Base-by-base conservation (phyloP, 2,888 invertebrate genomes). In the Lottia scabra region DNA sequence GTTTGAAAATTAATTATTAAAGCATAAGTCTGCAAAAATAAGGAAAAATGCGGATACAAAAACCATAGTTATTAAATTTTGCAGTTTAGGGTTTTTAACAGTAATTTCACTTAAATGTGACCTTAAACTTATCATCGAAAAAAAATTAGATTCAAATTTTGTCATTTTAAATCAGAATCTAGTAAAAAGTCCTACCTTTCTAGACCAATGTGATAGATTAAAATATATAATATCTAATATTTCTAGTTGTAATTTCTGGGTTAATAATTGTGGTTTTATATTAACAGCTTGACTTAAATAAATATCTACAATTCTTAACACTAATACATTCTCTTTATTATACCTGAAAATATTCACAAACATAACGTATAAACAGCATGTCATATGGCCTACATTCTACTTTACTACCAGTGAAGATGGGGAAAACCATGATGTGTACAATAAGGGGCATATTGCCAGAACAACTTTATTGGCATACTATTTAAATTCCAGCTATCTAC, bases 131-230 rank as follows among this genome's bases (percentile, higher is more conserved):
- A 38, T 30, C 15, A 5, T n/a, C n/a, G 44, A 30, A 46, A 23
- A 3, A 19, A 10, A 8, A 2, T 68, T 13, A n/a, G 19, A 66
- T n/a, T 27, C 19, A 2, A n/a, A n/a, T 8, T n/a, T 68, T 65
- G 23, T 63, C 38, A 38, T 2, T 38, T 38, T 5, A 16, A 38
- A 19, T 30, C n/a, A 63, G 4, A 16, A 43, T 15, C 15, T 23
- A 67, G 13, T 44, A 26, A 66, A 38, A 43, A 26, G 19, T 76
- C 75, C 70, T 89, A 94, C 93, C 88, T 93, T 91, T 81, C 93
- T 92, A 85, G 92, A 93, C 13, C 94, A 93, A 0, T 94, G 94
- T 30, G 92, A 91, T 2, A 95, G 91, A 86, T 94, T 93, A 1
- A 86, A 84, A 70, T 92, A 91, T n/a, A 95, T 86, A 77, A 88